Base-by-base conservation (phyloP, 2,888 invertebrate genomes). In the Melanchra persicariae region DNA sequence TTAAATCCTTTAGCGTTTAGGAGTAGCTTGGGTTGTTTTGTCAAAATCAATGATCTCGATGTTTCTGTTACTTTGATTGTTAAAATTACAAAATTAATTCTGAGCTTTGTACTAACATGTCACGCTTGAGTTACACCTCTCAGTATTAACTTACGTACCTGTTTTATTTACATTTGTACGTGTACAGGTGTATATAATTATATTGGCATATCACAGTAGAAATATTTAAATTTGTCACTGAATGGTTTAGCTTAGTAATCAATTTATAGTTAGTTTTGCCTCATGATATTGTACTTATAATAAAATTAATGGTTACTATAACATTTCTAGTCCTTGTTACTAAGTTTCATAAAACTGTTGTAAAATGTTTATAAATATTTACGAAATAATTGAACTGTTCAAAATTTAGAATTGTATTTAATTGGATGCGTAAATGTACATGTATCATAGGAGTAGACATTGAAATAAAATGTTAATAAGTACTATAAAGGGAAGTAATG, bases 281-380 rank as follows among this genome's bases (percentile, higher is more conserved):
- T 72, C 76, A 76, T 79, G 52, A 78, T 67, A 79, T 80, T 67
- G 74, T 79, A 74, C 59, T 76, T 81, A 67, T 64, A 79, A 69
- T 79, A 74, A 72, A 79, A 81, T 81, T 60, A 65, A 84, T 80
- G 57, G 75, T 76, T 84, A 83, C 71, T 69, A 73, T 79, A 77
- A 77, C 79, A 81, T 71, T 77, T 83, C 85, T 91, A 87, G 88
- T 90, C 87, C 91, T 91, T 92, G 93, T 92, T 93, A 89, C 90
- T 92, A 90, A 88, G 86, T 92, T 91, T 92, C 91, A 87, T 88
- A 84, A 91, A 89, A 90, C 92, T 94, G 94, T 95, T 95, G 93
- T 94, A 91, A 92, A 93, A 93, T 94, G 92, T 94, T 94, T 93
- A 94, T 93, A 91, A 91, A 91, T 92, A 92, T 91, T 91, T 92